Evolutionary conservation across 1,140 invertebrate genomes (phyloP).

Genomic region (Eciton burchellii): DNA sequence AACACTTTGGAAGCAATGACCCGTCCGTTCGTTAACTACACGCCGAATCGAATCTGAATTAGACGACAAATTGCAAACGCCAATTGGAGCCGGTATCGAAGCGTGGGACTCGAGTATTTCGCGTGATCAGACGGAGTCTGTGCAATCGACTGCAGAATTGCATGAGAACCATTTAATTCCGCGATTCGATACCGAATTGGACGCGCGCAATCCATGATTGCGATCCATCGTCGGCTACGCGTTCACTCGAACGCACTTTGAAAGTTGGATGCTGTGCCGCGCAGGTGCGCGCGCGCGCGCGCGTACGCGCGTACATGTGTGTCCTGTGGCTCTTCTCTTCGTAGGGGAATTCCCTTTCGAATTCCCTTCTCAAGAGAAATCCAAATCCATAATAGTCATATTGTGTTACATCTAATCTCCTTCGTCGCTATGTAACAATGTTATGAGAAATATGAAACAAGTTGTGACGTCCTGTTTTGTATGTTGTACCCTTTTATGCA

Average conservation of each 20-base stretch:
- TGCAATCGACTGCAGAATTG: conserved; percentile 6
- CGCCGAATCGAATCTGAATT: background rate
- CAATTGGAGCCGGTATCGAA: background rate
- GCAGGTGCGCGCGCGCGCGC: no score
- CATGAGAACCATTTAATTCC: conserved; percentile 25
- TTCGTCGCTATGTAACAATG: no score
- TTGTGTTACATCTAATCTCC: no score
- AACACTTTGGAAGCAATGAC: background rate
- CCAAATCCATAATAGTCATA: no score
- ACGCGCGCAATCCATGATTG: background rate
- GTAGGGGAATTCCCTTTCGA: no score
- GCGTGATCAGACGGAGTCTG: background rate
- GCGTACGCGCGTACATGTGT: no score
- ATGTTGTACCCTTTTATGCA: no score
- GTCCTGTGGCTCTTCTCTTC: no score
- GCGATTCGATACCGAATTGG: background rate
- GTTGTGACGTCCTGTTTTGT: no score
- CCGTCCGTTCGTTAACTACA: background rate
- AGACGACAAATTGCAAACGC: conserved; percentile 2
- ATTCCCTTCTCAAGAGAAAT: no score
- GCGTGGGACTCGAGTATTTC: conserved; percentile 12
- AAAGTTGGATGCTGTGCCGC: background rate
- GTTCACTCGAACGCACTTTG: conserved; percentile 9
- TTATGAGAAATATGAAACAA: background rate
- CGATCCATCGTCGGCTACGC: conserved; percentile 5